Evolutionary conservation across 1,140 invertebrate species (phyloP).

Genomic region (Drosophila persimilis): DNA sequence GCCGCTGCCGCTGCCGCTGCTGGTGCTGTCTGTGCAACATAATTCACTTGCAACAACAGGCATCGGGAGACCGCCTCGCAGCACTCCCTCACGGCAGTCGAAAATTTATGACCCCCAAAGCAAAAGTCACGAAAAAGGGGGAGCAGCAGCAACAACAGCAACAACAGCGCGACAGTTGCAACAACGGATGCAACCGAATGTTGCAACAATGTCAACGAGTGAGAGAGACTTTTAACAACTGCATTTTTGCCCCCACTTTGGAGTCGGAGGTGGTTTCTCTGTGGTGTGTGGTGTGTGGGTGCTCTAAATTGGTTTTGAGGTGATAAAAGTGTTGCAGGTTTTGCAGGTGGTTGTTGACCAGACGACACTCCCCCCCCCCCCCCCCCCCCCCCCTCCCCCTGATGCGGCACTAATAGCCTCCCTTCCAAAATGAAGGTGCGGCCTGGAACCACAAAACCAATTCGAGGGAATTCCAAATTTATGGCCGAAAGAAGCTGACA

Average conservation of each 20-base stretch:
- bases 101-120: constrained; percentile 79
- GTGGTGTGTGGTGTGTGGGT: constrained; percentile 43
- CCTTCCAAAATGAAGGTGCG: neutral
- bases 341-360: too few species aligned
- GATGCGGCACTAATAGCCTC: constrained; percentile 54
- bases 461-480: constrained; percentile 50
- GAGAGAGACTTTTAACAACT: too few species aligned
- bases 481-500: constrained; percentile 62
- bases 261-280: neutral
- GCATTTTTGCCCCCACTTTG: too few species aligned
- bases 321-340: constrained; percentile 72
- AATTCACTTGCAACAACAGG: constrained; percentile 67
- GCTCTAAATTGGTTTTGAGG: constrained; percentile 73
- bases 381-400: neutral
- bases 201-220: constrained; percentile 62
- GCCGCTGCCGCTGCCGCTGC: constrained; percentile 11
- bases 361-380: too few species aligned
- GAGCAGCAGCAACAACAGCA: constrained; percentile 35
- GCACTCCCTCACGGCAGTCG: constrained; percentile 17
- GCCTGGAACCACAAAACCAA: constrained; percentile 24
- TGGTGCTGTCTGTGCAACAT: constrained; percentile 38
- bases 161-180: constrained; percentile 45
- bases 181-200: constrained; percentile 59
- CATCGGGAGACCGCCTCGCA: constrained; percentile 37
- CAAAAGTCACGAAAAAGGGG: constrained; percentile 45